These are phyloP conservation scores for Sparus aurata DNA, from an alignment of 2,797 vertebrate genomes.

Conservation along the genomic window DNA sequence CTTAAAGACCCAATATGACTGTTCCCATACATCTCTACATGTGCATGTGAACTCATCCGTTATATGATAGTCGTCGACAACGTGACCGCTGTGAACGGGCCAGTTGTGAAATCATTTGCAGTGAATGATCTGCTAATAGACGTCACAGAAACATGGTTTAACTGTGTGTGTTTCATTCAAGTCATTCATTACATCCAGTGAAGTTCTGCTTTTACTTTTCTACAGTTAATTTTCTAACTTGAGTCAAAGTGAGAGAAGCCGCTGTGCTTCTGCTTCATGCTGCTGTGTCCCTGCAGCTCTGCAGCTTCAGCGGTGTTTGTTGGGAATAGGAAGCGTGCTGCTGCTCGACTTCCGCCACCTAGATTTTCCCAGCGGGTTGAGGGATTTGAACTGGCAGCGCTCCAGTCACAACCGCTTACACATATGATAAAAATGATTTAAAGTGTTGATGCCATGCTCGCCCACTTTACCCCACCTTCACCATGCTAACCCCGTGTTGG, in stretches of 20 bases:
- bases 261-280: not conserved
- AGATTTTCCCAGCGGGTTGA: slow-evolving; percentile 29
- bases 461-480: slow-evolving; percentile 5
- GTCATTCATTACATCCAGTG: not conserved
- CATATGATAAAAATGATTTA: slow-evolving; percentile 20
- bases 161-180: not conserved
- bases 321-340: slow-evolving; percentile 46
- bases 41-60: no score
- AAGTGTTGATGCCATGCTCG: not conserved
- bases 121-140: not conserved
- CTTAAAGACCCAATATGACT: no score
- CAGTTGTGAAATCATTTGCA: no score
- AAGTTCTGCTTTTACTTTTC: not conserved
- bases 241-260: not conserved
- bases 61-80: no score
- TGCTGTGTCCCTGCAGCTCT: not conserved
- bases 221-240: not conserved
- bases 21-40: no score
- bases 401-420: slow-evolving; percentile 45
- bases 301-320: slow-evolving; percentile 28
- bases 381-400: slow-evolving; percentile 43
- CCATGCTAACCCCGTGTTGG: not conserved
- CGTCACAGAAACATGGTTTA: not conserved
- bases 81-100: no score
- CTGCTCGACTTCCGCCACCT: slow-evolving; percentile 30